Evolutionary conservation across 2,797 vertebrate species (phyloP).

Genomic region (Schizopygopsis malacanthus): DNA sequence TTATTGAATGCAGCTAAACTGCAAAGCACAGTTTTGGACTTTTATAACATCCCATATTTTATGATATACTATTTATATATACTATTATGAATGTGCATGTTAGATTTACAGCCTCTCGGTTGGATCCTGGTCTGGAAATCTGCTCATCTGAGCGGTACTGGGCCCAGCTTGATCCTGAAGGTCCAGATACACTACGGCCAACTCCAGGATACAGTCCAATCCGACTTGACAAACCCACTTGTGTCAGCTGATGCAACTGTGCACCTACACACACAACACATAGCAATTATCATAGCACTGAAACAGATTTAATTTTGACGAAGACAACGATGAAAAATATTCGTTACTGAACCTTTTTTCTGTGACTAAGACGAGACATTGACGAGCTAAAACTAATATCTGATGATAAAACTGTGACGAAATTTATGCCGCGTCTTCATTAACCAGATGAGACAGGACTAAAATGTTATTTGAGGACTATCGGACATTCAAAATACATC

Average conservation of each 20-base stretch:
- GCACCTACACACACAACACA: conserved; percentile 78
- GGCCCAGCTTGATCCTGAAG: conserved; percentile 89
- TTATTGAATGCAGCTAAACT: background rate
- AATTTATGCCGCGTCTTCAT: too few relatives aligned
- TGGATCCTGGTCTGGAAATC: conserved; percentile 76
- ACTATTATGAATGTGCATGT: background rate
- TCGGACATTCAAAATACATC: too few relatives aligned
- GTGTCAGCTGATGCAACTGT: conserved; percentile 95
- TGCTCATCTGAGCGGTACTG: conserved; percentile 88
- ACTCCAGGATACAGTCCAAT: conserved; percentile 88
- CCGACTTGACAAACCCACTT: conserved; percentile 94
- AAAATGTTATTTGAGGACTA: too few relatives aligned
- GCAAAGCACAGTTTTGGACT: background rate
- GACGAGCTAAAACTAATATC: too few relatives aligned
- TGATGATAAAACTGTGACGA: too few relatives aligned
- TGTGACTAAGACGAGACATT: too few relatives aligned
- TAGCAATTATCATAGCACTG: background rate
- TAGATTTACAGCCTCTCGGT: conserved; percentile 89
- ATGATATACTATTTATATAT: background rate
- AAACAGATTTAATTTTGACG: background rate
- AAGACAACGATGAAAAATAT: too few relatives aligned
- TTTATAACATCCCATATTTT: background rate
- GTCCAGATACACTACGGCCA: conserved; percentile 86
- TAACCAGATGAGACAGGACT: too few relatives aligned
- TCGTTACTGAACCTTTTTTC: too few relatives aligned